Percentiles rank a stretch among this genome's conserved stretches.
These are phyloP conservation scores for Caranx ignobilis DNA, from an alignment of 2,113 vertebrate genomes.

Conservation along the genomic window DNA sequence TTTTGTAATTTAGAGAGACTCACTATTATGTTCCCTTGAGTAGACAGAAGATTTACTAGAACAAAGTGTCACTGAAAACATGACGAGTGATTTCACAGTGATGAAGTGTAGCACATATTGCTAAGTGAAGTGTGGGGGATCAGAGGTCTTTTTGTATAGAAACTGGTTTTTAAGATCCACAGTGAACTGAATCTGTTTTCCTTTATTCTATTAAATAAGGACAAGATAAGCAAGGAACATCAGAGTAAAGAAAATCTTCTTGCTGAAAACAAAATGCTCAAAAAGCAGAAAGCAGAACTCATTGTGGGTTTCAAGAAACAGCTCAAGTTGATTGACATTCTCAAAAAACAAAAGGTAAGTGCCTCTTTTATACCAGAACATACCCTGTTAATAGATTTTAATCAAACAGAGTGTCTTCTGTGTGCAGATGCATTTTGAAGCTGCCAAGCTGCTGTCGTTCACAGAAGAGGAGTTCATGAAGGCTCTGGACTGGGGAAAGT, in stretches of 20 bases:
- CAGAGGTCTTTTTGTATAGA: too few species aligned
- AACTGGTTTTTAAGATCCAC: neutral
- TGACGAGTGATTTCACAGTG: too few species aligned
- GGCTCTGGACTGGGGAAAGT: slow-evolving; percentile 91
- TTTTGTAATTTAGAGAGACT: too few species aligned
- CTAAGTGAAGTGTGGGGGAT: neutral
- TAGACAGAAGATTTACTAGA: too few species aligned
- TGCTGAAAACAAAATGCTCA: slow-evolving; percentile 92
- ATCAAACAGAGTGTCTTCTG: neutral
- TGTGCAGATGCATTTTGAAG: slow-evolving; percentile 95
- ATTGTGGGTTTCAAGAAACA: slow-evolving; percentile 95
- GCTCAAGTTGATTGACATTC: slow-evolving; percentile 93
- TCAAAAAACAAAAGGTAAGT: slow-evolving; percentile 95
- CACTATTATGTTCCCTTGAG: too few species aligned
- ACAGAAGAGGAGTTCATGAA: slow-evolving; percentile 97
- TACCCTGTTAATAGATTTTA: neutral
- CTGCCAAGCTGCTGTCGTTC: slow-evolving; percentile 95
- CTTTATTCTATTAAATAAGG: slow-evolving; percentile 79
- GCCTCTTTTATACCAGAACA: neutral
- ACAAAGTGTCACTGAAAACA: too few species aligned
- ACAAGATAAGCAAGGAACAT: slow-evolving; percentile 88
- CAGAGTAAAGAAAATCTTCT: slow-evolving; percentile 89
- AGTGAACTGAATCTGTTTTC: neutral
- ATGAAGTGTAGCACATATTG: too few species aligned
- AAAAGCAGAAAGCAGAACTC: slow-evolving; percentile 94